phyloP scores from a whole-genome alignment of 1,140 invertebrate genomes.

The Pseudomyrmex dendroicus region DNA sequence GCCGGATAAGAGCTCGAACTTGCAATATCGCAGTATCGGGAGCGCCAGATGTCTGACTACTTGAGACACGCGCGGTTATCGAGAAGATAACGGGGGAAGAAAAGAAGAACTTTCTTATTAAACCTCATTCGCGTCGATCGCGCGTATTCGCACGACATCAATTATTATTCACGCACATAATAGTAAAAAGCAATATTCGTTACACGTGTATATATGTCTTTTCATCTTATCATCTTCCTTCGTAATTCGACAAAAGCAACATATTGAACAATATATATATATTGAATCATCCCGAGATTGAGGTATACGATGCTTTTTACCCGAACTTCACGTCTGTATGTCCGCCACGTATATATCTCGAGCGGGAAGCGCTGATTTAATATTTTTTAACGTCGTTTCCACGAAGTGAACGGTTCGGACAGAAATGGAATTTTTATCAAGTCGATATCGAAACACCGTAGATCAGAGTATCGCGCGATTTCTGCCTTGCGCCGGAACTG shows the following conservation, averaged over 20 bases:
- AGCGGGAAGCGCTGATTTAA: slow-evolving; percentile 22
- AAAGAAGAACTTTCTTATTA: slow-evolving; percentile 27
- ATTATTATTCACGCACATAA: not conserved
- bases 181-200: too few species aligned
- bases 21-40: slow-evolving; percentile 28
- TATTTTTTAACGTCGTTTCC: slow-evolving; percentile 46
- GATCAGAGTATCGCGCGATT: slow-evolving; percentile 40
- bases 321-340: not conserved
- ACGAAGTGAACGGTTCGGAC: slow-evolving; percentile 29
- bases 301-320: not conserved
- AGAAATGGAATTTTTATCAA: slow-evolving; percentile 61
- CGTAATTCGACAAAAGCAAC: not conserved
- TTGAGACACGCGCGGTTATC: slow-evolving; percentile 24
- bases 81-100: not conserved
- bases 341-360: not conserved
- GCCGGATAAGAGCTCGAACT: slow-evolving; percentile 50
- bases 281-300: not conserved
- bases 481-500: slow-evolving; percentile 10
- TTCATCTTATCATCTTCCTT: not conserved
- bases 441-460: slow-evolving; percentile 46
- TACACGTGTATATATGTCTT: not conserved
- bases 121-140: slow-evolving; percentile 4
- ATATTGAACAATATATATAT: not conserved
- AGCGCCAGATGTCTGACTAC: slow-evolving; percentile 45
- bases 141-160: slow-evolving; percentile 8